Evolutionary conservation across 2,888 invertebrate species (phyloP), one percentile per base, ranked within the genome.

Genomic region (Parasteatoda lunata): DNA sequence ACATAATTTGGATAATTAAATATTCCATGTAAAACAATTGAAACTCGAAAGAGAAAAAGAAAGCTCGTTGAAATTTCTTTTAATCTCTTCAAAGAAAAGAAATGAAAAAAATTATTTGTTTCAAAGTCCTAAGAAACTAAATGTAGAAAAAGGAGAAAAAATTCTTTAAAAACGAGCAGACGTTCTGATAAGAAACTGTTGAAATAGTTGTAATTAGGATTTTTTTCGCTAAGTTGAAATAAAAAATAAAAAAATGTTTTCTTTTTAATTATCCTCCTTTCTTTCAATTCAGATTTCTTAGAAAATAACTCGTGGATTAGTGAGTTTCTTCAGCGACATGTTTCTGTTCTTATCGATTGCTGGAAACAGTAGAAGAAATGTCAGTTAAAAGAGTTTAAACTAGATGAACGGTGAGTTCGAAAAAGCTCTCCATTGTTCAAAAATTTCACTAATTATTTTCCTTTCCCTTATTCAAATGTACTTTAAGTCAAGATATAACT

Each of bases 361-460:
- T n/a, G 59, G 47, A 52, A 52, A 71, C 51, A 51, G 71, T 52
- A 64, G 70, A 59, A 49, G 59, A 59, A n/a, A 66, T 71, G 77
- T 71, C 66, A 75, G 64, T 30, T 15, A 54, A 51, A 66, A 59
- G 64, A 15, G 70, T 70, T 77, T 71, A 13, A 52, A 66, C 66
- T 30, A 68, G 47, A 13, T 30, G n/a, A n/a, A 65, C 15, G 59
- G 47, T 54, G 48, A 68, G 59, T 66, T 49, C 49, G 78, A 73
- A 79, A 54, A 54, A 59, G 15, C 48, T 49, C 9, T n/a, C 64
- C 77, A 80, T 85, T 80, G 80, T 85, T 80, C 84, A 69, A 80
- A 71, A 85, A 85, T 85, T 85, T 85, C 85, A 80, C 85, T 85
- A 85, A 85, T 85, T 85, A 85, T 85, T 85, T 84, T 80, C 80